Evolutionary conservation across 2,888 invertebrate species (phyloP), one percentile per base, ranked within the genome.

Genomic region (Neoaliturus tenellus): DNA sequence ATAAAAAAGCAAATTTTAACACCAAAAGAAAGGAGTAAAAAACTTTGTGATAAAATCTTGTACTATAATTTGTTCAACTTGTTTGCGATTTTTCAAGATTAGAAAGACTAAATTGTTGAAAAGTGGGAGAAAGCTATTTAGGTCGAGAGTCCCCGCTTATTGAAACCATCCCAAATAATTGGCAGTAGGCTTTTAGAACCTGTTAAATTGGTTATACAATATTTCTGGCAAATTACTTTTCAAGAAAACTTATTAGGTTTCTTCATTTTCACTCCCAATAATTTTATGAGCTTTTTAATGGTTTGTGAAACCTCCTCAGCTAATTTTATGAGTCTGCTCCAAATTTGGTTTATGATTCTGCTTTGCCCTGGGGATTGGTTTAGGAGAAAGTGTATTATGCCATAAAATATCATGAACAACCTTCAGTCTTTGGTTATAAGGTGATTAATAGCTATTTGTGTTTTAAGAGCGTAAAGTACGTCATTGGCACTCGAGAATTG

Each of bases 181-280:
- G 23, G 20, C 20, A 51, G 51, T 23, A 23, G 51, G 51, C 20
- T 23, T 25, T 55, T 12, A 62, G 62, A 62, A 62, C 62, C 62
- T 28, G 62, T 62, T 31, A 12, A 31, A 51, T 23, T 23, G 51
- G 51, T 28, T 17, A 14, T 62, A 25, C 28, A 62, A 62, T 62
- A 62, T 62, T 51, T 28, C 28, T 62, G 62, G 31, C 62, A 62
- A 62, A 62, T 62, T 62, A 62, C 62, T 62, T 62, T 62, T 62
- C 28, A 14, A 62, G 31, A 17, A 62, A 62, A 62, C 6, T 17
- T 12, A 62, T 62, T 62, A 28, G 4, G 55, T 5, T 12, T 4
- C 62, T 28, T 62, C 62, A 62, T 62, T 62, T 62, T 10, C 51
- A 51, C 51, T 51, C 23, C 48, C 48, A 25, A 2, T 55, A 28